Base-by-base conservation (phyloP, 2,888 invertebrate species). In the Drosophila cognata region DNA sequence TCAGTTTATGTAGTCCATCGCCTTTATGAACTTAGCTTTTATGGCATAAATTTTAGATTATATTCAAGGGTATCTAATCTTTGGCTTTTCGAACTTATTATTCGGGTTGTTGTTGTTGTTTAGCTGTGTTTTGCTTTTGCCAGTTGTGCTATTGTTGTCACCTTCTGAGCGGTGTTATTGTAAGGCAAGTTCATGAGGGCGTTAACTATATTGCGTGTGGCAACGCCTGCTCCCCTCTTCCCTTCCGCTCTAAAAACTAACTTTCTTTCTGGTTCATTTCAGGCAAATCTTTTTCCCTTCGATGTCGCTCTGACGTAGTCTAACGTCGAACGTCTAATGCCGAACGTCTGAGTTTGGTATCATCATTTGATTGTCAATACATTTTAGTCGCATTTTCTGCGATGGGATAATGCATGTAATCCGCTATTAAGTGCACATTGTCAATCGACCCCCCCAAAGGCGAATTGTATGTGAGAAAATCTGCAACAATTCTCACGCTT, bases 331-430 rank as follows among this genome's bases (percentile, higher is more conserved):
- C 67, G 50, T 55, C 63, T 35, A 60, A 66, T 6, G 76, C 64
- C 68, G 76, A 68, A 75, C 65, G 83, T 79, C 77, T 76, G 83
- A 80, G 83, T 83, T 85, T 82, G 84, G 82, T 71, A 81, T 85
- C 91, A 91, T 91, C 90, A 83, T 84, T 91, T 91, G 83, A 89
- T 90, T 90, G 91, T 85, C 89, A 89, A 91, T 91, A 90, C 82
- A 88, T 82, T 87, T 83, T 84, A 82, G 88, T 84, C 84, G 84
- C 83, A 81, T 75, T 88, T 87, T 70, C 81, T 70, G 74, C 82
- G 88, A 78, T 65, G 81, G 91, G 91, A 91, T 92, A 92, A 92
- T 91, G 89, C 92, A 84, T 92, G 91, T 92, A 92, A 92, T 92
- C 91, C 91, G 90, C 92, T 92, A 92, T 92, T 92, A 92, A 85